Conservation (phyloP, 2,888 invertebrate genomes). For the Fabriciana adippe region DNA sequence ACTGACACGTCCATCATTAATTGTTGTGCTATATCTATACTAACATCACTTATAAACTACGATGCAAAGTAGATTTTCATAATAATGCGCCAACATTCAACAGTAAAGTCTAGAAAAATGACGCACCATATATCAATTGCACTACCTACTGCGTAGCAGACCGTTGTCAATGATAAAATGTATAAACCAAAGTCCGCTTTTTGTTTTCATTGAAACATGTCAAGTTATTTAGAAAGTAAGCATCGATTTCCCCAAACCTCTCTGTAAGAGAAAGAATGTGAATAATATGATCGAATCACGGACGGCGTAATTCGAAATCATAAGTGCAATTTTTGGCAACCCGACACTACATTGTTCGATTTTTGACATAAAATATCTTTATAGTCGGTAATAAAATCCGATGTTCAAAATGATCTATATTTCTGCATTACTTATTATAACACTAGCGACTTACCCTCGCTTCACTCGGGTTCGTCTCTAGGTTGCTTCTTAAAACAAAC, state of each 20-base stretch:
- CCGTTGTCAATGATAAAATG: conserved; percentile 13
- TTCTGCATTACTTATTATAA: too few species aligned
- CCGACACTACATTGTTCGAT: not conserved
- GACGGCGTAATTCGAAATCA: not conserved
- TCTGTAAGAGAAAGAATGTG: too few species aligned
- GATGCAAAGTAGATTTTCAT: not conserved
- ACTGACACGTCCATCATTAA: too few species aligned
- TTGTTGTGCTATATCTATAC: too few species aligned
- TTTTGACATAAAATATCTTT: not conserved
- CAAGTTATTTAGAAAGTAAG: too few species aligned
- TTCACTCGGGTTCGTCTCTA: too few species aligned
- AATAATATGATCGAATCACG: not conserved
- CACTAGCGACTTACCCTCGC: too few species aligned
- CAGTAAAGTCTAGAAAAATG: conserved; percentile 16
- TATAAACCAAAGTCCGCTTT: conserved; percentile 13
- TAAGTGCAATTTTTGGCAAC: not conserved
- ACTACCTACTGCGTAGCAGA: conserved; percentile 14
- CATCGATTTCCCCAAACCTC: too few species aligned
- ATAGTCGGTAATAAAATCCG: too few species aligned
- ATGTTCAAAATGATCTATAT: too few species aligned
- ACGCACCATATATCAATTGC: conserved; percentile 16
- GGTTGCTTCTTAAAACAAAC: too few species aligned
- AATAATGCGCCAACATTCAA: not conserved
- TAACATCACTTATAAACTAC: not conserved
- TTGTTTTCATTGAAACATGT: not conserved